Base-by-base conservation (phyloP, 2,797 vertebrate species). In the Muscicapa striata region DNA sequence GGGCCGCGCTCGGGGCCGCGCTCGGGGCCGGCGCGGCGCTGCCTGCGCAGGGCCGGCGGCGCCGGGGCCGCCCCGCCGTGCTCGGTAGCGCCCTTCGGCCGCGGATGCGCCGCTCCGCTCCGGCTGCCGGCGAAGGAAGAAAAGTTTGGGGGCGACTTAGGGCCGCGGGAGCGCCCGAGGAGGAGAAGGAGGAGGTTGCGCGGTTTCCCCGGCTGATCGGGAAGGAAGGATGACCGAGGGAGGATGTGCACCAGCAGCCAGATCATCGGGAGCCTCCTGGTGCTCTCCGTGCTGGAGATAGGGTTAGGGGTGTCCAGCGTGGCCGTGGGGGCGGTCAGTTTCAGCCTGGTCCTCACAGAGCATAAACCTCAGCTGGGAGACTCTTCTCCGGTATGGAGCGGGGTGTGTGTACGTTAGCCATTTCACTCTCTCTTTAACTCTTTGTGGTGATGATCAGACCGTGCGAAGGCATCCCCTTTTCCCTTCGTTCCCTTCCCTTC, bases 341-440 rank as follows among this genome's bases (percentile, higher is more conserved):
- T 99, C 97, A 98, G 98, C 98, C 98, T 98, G 98, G 98, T 98
- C 89, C 98, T 98, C 84, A 98, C 97, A 89, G 96, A 98, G 90
- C 98, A 98, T 97, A 98, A 98, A 95, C 98, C 98, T 94, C 99
- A 99, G 97, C 99, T 99, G 97, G 99, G 99, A 97, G 99, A 99
- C 98, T 99, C 99, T 96, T 99, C 99, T 97, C 99, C 99, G 98
- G 99, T 99, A 97, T 99, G 99, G 99, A 99, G 99, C 98, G 99
- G 99, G 98, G 98, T 99, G 98, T 99, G 99, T 98, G 99, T 99
- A 99, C 97, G 99, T 99, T 98, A 98, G 95, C 97, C 97, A 98
- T 98, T 98, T 98, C 98, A 98, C 98, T 98, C 97, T 98, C 97
- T 98, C 98, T 98, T 98, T 98, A 97, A 97, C 97, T 98, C 97